Percentiles rank a stretch among this genome's conserved stretches.
Conservation (phyloP, 2,113 vertebrate species). For the Psammodynastes pulverulentus region DNA sequence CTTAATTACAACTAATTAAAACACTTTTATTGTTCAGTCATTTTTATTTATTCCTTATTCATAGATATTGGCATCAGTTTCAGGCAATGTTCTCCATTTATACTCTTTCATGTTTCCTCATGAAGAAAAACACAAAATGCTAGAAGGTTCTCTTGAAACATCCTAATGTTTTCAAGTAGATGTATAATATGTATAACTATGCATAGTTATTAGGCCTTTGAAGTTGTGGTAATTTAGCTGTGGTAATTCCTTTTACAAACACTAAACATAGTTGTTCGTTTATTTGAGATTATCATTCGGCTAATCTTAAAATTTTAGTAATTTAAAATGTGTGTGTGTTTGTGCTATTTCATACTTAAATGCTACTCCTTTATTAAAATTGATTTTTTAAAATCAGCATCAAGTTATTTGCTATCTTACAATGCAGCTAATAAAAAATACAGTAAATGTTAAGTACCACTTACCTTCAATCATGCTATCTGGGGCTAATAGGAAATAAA, state of each 20-base stretch:
- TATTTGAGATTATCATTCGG: neutral
- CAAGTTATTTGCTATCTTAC: neutral
- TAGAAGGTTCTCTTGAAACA: neutral
- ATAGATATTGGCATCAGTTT: neutral
- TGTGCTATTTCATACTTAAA: neutral
- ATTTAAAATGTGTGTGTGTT: neutral
- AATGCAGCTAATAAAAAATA: neutral
- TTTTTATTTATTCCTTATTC: neutral
- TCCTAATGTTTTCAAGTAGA: neutral
- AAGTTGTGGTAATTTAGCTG: neutral
- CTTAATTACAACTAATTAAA: rapidly evolving
- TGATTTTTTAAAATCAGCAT: neutral
- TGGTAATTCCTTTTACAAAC: neutral
- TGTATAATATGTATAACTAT: neutral
- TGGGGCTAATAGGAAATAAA: neutral
- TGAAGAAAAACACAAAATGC: neutral
- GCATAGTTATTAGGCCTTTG: neutral
- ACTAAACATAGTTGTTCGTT: neutral
- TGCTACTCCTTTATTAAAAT: neutral
- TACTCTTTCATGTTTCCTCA: neutral
- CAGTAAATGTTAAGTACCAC: neutral
- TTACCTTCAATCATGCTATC: neutral
- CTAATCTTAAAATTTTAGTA: neutral
- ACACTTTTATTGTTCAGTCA: neutral
- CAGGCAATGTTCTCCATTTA: neutral